Base-by-base conservation (phyloP, 2,113 vertebrate species). In the Lates calcarifer region DNA sequence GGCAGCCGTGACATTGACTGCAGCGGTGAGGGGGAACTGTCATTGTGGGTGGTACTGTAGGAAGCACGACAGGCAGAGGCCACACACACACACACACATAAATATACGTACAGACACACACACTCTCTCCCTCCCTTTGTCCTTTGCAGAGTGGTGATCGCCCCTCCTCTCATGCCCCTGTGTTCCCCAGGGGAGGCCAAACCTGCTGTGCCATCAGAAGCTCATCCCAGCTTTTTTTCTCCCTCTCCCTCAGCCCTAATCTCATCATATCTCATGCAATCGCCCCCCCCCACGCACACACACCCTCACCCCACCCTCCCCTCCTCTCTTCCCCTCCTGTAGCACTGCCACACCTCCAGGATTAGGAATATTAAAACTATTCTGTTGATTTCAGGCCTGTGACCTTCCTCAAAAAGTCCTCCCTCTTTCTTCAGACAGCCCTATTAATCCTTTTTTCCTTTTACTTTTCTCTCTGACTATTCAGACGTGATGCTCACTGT, bases 141-240 rank as follows among this genome's bases (percentile, higher is more conserved):
- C 95, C 93, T 95, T 88, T 92, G 90, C 61, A 17, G 87, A 87
- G 91, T 89, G 87, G 75, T 43, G 61, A 87, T 88, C 39, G 62
- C 88, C 89, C 91, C 90, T 77, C 87, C 90, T 77, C 81, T 55
- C 58, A 17, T 90, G 82, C 86, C 87, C 85, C 81, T 9, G 71
- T 82, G 79, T 89, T 90, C 91, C 91, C 91, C 83, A 70, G 89
- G 90, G 92, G 89, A 90, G 85, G 53, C 87, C 82, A 91, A 94
- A 95, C 92, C 93, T 94, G 95, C 94, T 95, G 94, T 90, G 92
- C 94, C 93, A 95, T 94, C 93, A 95, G 89, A 95, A 94, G 85
- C 92, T 81, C 88, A 90, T 91, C 82, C 84, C 64, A 58, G 86
- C 66, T 74, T 85, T 79, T 79, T 74, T 76, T 68, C 73, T 49